phyloP scores from a whole-genome alignment of 2,797 vertebrate genomes.

The Rhinella marina region DNA sequence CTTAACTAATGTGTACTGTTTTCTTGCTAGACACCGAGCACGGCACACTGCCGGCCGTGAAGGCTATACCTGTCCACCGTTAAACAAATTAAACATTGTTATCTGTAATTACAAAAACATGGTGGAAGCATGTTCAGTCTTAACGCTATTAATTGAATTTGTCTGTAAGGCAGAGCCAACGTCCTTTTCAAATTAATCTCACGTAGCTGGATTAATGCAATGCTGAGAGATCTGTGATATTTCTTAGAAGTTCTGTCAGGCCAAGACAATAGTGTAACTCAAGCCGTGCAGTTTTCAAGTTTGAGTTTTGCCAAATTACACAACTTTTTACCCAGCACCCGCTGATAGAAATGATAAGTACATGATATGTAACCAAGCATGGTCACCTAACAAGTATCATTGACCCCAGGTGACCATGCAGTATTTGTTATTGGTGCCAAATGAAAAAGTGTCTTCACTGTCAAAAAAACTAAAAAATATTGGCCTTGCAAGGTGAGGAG shows the following conservation, averaged over 20 bases:
- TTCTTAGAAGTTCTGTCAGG: neutral
- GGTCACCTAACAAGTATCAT: too few species aligned
- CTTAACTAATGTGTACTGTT: conserved; percentile 5
- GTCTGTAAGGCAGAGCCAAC: conserved; percentile 54
- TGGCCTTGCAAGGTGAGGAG: too few species aligned
- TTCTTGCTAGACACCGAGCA: neutral
- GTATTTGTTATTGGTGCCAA: too few species aligned
- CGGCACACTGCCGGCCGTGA: neutral
- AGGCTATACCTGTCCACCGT: conserved; percentile 9
- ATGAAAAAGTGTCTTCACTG: too few species aligned
- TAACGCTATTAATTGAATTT: conserved; percentile 59
- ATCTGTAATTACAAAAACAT: conserved; percentile 51
- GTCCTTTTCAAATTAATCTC: conserved; percentile 61
- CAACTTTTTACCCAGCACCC: too few species aligned
- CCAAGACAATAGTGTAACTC: neutral
- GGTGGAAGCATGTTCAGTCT: conserved; percentile 42
- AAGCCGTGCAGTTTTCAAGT: too few species aligned
- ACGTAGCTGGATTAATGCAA: conserved; percentile 53
- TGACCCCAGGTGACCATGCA: too few species aligned
- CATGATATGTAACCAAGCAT: too few species aligned
- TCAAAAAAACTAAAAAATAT: too few species aligned
- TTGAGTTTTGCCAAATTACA: too few species aligned
- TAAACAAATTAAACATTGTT: conserved; percentile 47
- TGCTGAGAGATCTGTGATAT: neutral
- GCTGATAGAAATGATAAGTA: too few species aligned